These are phyloP conservation scores for Gadus chalcogrammus DNA, from an alignment of 2,113 vertebrate genomes.

Conservation along the genomic window DNA sequence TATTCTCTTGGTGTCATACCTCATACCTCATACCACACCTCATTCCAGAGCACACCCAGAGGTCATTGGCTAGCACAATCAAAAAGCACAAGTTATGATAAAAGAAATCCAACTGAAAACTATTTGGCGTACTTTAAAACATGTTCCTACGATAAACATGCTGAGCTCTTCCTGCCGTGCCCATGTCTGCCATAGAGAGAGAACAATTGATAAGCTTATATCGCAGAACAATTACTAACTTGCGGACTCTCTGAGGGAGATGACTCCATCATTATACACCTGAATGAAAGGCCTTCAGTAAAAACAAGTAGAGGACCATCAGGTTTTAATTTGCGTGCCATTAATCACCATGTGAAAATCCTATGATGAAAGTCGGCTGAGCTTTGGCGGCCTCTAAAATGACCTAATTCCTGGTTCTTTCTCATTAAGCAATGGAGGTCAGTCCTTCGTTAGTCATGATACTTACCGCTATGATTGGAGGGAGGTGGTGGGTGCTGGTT, in stretches of 20 bases:
- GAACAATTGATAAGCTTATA: constrained; percentile 2
- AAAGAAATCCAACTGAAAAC: background rate
- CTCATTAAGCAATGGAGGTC: background rate
- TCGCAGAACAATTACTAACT: background rate
- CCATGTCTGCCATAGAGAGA: constrained; percentile 8
- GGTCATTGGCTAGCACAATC: background rate
- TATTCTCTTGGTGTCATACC: background rate
- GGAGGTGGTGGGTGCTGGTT: background rate
- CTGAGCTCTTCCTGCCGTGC: constrained; percentile 30
- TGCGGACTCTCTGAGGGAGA: too few relatives aligned
- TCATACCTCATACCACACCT: background rate
- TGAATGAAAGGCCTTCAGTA: too few relatives aligned
- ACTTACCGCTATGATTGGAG: constrained; percentile 4
- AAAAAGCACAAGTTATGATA: background rate
- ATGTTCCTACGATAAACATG: background rate
- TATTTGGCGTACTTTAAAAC: too few relatives aligned
- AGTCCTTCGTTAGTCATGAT: background rate
- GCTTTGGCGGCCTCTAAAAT: too few relatives aligned
- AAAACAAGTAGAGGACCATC: too few relatives aligned
- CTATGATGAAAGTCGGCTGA: too few relatives aligned
- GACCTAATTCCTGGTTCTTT: background rate
- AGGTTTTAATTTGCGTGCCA: too few relatives aligned
- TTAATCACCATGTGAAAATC: too few relatives aligned
- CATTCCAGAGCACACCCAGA: background rate
- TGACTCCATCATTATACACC: too few relatives aligned